Conservation (phyloP, 2,113 vertebrate species). For the Halcyon malimbica region DNA sequence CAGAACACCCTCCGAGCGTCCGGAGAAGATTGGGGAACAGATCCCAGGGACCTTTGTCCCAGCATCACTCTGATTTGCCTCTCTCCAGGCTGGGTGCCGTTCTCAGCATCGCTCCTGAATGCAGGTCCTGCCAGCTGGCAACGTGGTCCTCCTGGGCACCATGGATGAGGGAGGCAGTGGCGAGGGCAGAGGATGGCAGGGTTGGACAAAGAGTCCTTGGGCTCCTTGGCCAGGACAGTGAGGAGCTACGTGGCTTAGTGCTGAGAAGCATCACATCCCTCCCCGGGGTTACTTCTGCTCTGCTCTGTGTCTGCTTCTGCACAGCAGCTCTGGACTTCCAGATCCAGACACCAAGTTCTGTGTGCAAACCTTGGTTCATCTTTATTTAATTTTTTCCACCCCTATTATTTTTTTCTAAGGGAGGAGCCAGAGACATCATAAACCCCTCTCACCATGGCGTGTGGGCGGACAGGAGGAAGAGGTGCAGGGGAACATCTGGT, state of each 20-base stretch:
- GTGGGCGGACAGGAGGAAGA: not conserved
- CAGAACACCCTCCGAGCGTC: fast-evolving
- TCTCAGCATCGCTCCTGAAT: not conserved
- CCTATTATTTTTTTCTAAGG: not conserved
- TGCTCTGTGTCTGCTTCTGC: not conserved
- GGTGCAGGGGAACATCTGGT: not conserved
- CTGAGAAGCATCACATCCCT: not conserved
- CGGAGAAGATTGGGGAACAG: fast-evolving
- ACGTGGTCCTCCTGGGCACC: not conserved
- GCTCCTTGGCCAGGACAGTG: fast-evolving
- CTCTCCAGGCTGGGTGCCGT: not conserved
- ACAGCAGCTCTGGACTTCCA: not conserved
- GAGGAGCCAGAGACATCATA: fast-evolving
- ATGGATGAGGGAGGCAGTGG: not conserved
- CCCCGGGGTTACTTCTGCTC: not conserved
- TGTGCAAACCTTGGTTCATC: not conserved
- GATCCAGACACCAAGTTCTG: not conserved
- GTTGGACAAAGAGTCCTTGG: not conserved
- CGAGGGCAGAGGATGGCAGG: not conserved
- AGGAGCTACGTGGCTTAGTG: fast-evolving
- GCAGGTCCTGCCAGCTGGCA: not conserved
- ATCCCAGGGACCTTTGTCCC: fast-evolving
- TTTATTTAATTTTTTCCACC: not conserved
- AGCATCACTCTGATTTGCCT: not conserved
- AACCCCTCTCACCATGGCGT: fast-evolving